Evolutionary conservation across 2,888 invertebrate species (phyloP).

Genomic region (Aelia acuminata): DNA sequence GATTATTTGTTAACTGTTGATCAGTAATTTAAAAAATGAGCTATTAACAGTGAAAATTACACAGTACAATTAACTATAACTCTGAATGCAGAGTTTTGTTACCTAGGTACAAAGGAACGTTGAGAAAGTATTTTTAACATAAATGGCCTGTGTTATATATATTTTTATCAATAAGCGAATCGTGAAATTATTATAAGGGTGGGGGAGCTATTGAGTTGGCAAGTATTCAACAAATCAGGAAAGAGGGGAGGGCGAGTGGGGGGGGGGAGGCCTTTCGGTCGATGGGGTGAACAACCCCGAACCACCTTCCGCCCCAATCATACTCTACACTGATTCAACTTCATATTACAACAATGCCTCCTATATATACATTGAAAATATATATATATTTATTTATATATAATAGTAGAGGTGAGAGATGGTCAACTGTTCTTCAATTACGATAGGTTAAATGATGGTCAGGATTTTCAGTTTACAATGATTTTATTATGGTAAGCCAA

Average conservation of each 20-base stretch:
- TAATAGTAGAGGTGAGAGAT: no score
- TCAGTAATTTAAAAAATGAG: no score
- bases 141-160: background rate
- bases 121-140: no score
- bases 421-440: no score
- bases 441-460: no score
- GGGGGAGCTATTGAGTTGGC: slow-evolving; percentile 11
- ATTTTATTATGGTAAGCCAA: no score
- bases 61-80: no score
- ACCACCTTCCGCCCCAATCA: background rate
- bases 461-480: no score
- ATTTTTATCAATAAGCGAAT: background rate
- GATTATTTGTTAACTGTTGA: no score
- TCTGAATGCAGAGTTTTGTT: no score
- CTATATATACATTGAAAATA: background rate
- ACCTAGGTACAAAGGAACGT: no score
- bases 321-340: background rate
- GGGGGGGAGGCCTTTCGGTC: slow-evolving; percentile 30
- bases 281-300: slow-evolving; percentile 40
- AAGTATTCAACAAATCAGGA: slow-evolving; percentile 37
- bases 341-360: background rate
- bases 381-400: background rate
- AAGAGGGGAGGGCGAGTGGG: background rate
- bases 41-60: no score
- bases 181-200: slow-evolving; percentile 2